Conservation (phyloP, 2,797 vertebrate genomes). For the Avahi laniger region DNA sequence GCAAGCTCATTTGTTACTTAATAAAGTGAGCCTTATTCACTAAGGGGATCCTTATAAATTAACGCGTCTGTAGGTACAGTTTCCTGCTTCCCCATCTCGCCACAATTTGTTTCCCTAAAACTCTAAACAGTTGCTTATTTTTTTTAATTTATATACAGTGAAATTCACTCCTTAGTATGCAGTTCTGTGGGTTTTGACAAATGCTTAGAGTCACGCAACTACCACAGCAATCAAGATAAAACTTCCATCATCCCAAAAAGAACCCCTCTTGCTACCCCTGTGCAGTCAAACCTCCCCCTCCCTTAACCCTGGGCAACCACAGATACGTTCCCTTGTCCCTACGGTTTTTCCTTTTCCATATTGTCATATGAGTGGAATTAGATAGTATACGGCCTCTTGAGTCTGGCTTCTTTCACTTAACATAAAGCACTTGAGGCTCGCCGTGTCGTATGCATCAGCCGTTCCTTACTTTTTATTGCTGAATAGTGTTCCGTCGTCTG, state of each 20-base stretch:
- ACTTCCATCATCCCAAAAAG: not conserved
- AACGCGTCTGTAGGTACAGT: not conserved
- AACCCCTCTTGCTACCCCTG: not conserved
- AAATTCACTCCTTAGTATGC: not conserved
- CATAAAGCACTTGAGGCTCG: not conserved
- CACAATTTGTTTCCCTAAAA: not conserved
- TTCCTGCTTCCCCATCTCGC: not conserved
- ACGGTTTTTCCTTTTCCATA: accelerated
- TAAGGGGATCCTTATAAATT: not conserved
- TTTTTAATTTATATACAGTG: not conserved
- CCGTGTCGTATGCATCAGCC: not conserved
- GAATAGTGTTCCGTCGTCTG: not conserved
- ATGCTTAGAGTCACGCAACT: not conserved
- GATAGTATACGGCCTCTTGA: not conserved
- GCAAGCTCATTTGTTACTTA: not conserved
- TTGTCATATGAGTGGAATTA: not conserved
- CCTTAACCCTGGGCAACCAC: not conserved
- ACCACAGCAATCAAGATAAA: not conserved
- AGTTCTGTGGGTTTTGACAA: not conserved
- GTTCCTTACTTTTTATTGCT: not conserved
- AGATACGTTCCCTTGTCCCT: not conserved
- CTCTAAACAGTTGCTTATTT: not conserved
- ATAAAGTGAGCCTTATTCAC: not conserved
- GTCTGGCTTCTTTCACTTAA: not conserved
- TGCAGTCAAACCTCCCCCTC: not conserved